Percentiles rank a stretch among this genome's conserved stretches.
phyloP scores from a whole-genome alignment of 2,888 invertebrate species.

The Coenonympha glycerion region DNA sequence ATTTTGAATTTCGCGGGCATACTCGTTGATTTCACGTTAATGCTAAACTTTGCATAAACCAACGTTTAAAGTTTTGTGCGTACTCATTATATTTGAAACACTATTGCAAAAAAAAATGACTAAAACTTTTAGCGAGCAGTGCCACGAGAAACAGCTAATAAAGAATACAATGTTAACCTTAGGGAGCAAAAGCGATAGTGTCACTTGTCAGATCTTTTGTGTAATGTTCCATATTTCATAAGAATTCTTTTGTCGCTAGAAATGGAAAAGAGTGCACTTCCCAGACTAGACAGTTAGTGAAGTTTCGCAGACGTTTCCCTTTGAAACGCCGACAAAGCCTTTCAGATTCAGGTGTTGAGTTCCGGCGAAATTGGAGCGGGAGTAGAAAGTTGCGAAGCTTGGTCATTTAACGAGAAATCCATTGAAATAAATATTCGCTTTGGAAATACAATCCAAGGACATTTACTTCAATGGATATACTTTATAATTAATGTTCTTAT shows the following conservation, averaged over 20 bases:
- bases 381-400: not conserved
- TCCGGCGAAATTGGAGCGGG: conserved; percentile 1
- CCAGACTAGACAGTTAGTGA: conserved; percentile 1
- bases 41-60: too few relatives aligned
- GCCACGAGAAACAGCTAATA: not conserved
- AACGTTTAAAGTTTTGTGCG: too few relatives aligned
- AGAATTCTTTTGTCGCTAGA: conserved; percentile 7
- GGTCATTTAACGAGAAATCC: not conserved
- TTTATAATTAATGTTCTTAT: too few relatives aligned
- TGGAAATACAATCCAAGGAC: too few relatives aligned
- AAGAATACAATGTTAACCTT: not conserved
- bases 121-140: too few relatives aligned
- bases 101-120: too few relatives aligned
- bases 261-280: conserved; percentile 4
- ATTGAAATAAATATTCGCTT: conserved; percentile 6
- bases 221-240: conserved; percentile 8
- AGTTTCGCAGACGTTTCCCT: conserved; percentile 5
- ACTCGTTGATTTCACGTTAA: too few relatives aligned
- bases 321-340: conserved; percentile 11
- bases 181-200: not conserved
- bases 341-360: conserved; percentile 12
- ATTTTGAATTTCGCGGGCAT: too few relatives aligned
- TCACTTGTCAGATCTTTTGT: not conserved
- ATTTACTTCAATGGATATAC: too few relatives aligned
- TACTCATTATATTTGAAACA: too few relatives aligned